These are phyloP conservation scores for Deilephila porcellus DNA, from an alignment of 2,888 invertebrate species.

Conservation along the genomic window DNA sequence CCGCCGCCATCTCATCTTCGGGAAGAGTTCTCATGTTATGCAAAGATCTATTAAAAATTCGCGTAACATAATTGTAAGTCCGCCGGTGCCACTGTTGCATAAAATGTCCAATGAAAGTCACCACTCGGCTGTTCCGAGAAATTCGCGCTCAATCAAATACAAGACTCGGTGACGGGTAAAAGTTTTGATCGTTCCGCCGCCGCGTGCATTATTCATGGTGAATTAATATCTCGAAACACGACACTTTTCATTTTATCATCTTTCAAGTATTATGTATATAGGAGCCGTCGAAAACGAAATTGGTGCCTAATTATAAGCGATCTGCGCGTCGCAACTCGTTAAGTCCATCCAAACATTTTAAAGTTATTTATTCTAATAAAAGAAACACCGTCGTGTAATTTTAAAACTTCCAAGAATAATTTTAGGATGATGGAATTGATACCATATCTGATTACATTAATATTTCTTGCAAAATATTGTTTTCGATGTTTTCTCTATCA, in stretches of 20 bases:
- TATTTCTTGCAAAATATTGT: no score
- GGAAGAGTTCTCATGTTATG: not conserved
- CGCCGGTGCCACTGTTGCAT: conserved; percentile 5
- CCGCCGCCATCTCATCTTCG: not conserved
- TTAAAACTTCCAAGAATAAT: no score
- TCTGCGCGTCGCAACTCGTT: no score
- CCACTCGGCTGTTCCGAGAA: conserved; percentile 18
- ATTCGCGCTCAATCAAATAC: conserved; percentile 40
- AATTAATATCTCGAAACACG: conserved; percentile 67
- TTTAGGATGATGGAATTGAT: no score
- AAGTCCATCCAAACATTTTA: no score
- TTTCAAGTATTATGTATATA: no score
- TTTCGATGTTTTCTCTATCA: no score
- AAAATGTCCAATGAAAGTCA: conserved; percentile 28
- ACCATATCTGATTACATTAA: no score
- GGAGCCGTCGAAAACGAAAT: no score
- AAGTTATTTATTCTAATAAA: no score
- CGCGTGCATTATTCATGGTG: conserved; percentile 70
- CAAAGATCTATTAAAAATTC: not conserved
- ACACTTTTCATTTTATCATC: conserved; percentile 50
- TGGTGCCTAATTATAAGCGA: no score
- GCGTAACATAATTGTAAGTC: conserved; percentile 1
- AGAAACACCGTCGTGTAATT: no score
- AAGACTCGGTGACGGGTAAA: conserved; percentile 61
- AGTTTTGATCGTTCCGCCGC: conserved; percentile 61